Percentiles rank a stretch among this genome's conserved stretches.
These are phyloP conservation scores for Cebidichthys violaceus DNA, from an alignment of 2,113 vertebrate species.

Conservation along the genomic window DNA sequence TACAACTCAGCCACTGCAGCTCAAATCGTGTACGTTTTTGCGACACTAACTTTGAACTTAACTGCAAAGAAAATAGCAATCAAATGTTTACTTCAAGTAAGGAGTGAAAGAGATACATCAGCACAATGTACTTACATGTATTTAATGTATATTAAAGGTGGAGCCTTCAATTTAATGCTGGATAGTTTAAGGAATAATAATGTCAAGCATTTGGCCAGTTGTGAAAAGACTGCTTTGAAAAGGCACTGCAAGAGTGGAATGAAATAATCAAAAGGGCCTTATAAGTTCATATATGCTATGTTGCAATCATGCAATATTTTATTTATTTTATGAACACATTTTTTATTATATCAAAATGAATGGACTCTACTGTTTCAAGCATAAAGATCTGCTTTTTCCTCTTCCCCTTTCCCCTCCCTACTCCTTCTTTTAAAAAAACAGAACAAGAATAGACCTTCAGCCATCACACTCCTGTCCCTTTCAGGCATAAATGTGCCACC, in stretches of 20 bases:
- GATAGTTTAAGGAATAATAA: background rate
- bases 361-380: background rate
- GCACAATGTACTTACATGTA: too few relatives aligned
- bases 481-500: conserved; percentile 36
- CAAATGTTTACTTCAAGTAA: too few relatives aligned
- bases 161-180: background rate
- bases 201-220: background rate
- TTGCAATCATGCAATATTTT: background rate
- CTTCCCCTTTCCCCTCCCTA: background rate
- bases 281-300: background rate
- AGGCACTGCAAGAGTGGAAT: background rate
- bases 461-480: conserved; percentile 45
- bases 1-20: background rate
- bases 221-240: background rate
- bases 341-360: background rate
- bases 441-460: conserved; percentile 16
- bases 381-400: background rate
- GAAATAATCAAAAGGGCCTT: background rate
- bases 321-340: background rate
- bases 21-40: too few relatives aligned
- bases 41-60: too few relatives aligned
- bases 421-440: background rate
- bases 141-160: background rate
- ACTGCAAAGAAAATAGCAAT: too few relatives aligned
- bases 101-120: too few relatives aligned